Conservation (phyloP, 2,113 vertebrate species). For the Naja naja region DNA sequence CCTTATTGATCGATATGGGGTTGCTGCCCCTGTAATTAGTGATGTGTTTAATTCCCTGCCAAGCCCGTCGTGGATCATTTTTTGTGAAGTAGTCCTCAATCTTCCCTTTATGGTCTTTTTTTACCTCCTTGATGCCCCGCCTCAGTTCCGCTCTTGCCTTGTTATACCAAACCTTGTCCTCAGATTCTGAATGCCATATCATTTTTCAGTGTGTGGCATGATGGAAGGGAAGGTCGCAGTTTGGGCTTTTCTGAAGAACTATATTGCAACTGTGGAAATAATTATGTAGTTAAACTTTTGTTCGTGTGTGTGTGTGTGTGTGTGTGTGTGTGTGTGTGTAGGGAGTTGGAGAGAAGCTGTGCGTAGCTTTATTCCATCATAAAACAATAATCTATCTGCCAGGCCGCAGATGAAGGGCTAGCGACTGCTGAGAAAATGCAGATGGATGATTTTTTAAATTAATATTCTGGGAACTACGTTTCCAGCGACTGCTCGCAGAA, state of each 20-base stretch:
- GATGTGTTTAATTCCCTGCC: too few relatives aligned
- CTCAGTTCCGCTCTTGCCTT: too few relatives aligned
- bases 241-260: constrained; percentile 13
- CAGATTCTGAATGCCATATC: too few relatives aligned
- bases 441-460: rapidly evolving
- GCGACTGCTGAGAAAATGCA: not conserved
- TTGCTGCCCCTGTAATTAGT: too few relatives aligned
- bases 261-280: not conserved
- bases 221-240: not conserved
- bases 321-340: not conserved
- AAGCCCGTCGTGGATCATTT: too few relatives aligned
- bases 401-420: rapidly evolving
- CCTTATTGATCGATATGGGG: too few relatives aligned
- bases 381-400: not conserved
- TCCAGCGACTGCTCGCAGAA: not conserved
- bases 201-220: constrained; percentile 25
- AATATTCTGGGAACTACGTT: not conserved
- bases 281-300: not conserved
- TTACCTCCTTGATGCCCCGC: too few relatives aligned
- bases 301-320: not conserved
- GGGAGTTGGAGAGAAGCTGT: not conserved
- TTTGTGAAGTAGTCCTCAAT: too few relatives aligned
- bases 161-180: too few relatives aligned
- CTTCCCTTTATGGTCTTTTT: too few relatives aligned
- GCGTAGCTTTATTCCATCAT: not conserved